Evolutionary conservation across 2,113 vertebrate species (phyloP).

Genomic region (Dasyornis broadbenti): DNA sequence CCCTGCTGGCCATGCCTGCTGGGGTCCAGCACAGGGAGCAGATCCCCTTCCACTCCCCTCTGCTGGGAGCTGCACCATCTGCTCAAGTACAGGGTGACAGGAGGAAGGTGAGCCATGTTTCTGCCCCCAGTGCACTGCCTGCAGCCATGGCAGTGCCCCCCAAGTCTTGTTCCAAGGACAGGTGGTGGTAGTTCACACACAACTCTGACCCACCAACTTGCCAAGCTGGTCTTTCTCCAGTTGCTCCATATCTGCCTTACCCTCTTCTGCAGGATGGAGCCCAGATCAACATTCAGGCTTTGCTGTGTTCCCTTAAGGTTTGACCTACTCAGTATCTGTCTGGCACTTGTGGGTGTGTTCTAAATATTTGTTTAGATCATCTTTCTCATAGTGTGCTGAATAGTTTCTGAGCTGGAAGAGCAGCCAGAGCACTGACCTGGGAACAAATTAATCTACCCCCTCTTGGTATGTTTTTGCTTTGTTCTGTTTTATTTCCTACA

Average conservation of each 20-base stretch:
- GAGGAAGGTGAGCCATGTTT: not conserved
- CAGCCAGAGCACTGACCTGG: not conserved
- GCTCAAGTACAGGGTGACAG: not conserved
- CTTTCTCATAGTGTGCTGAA: not conserved
- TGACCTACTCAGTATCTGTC: not conserved
- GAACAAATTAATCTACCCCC: not conserved
- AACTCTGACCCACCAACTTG: not conserved
- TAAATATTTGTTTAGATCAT: not conserved
- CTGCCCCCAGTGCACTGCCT: not conserved
- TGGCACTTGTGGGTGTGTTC: not conserved
- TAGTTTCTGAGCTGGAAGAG: not conserved
- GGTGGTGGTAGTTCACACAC: not conserved
- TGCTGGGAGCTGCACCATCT: not conserved
- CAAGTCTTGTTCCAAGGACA: not conserved
- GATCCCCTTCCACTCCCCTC: not conserved
- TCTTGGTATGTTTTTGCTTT: not conserved
- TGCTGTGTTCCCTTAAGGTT: not conserved
- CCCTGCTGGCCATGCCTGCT: not conserved
- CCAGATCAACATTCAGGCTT: not conserved
- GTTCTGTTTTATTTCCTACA: not conserved
- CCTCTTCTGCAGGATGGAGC: not conserved
- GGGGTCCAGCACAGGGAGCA: fast-evolving
- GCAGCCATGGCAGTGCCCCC: not conserved
- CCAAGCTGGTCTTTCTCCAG: not conserved
- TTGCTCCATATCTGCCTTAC: not conserved